Evolutionary conservation across 2,888 invertebrate genomes (phyloP).

Genomic region (Azorinus chamasolen): DNA sequence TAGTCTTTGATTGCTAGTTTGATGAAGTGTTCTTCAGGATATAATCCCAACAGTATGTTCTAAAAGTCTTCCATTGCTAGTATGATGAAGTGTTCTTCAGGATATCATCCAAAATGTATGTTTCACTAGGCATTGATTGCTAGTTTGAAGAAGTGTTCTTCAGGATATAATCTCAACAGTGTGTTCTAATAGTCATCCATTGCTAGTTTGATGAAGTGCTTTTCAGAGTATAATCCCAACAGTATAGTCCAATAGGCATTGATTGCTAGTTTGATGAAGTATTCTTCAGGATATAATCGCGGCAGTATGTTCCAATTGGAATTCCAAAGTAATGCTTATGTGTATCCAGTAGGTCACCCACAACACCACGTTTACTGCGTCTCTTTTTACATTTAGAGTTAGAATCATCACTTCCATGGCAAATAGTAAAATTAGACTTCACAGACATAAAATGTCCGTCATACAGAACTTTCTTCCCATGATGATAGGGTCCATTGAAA

Average conservation of each 20-base stretch:
- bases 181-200: no score
- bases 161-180: no score
- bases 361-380: not conserved
- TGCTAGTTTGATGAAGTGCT: conserved; percentile 7
- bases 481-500: conserved; percentile 53
- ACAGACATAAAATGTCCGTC: conserved; percentile 27
- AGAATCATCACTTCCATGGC: conserved; percentile 45
- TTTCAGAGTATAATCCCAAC: conserved; percentile 36
- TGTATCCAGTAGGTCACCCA: conserved; percentile 16
- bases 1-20: no score
- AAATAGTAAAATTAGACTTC: conserved; percentile 38
- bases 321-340: conserved; percentile 52
- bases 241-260: conserved; percentile 52
- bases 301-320: conserved; percentile 53
- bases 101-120: no score
- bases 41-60: no score
- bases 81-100: no score
- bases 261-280: not conserved
- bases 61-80: no score
- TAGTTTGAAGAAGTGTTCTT: no score
- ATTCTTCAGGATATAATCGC: conserved; percentile 37
- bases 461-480: conserved; percentile 50
- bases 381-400: conserved; percentile 18
- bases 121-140: no score
- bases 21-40: no score